Evolutionary conservation across 2,797 vertebrate genomes (phyloP).

Genomic region (Toxotes lorentzi): DNA sequence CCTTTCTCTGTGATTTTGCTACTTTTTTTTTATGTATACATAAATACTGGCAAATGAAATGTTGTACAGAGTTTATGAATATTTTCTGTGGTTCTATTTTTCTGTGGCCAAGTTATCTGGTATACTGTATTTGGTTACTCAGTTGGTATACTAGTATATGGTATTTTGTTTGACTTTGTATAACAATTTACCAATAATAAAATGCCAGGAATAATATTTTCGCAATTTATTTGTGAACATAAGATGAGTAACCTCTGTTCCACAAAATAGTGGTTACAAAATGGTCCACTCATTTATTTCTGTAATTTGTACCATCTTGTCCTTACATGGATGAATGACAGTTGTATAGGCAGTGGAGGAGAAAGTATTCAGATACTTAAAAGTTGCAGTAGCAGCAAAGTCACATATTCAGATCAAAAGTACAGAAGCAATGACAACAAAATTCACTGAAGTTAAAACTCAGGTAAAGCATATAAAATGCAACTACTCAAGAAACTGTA

Average conservation of each 20-base stretch:
- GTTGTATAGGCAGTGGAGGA: neutral
- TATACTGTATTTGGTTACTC: neutral
- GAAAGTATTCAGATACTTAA: neutral
- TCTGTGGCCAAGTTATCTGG: neutral
- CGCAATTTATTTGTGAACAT: neutral
- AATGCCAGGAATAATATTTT: neutral
- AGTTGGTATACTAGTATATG: neutral
- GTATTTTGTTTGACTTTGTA: conserved; percentile 8
- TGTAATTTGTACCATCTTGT: neutral
- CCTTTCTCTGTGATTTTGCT: neutral
- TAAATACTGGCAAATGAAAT: neutral
- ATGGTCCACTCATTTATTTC: neutral
- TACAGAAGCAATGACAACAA: no score
- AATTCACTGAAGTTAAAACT: no score
- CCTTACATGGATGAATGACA: neutral
- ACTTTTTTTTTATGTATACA: neutral
- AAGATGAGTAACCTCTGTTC: neutral
- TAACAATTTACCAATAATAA: conserved; percentile 18
- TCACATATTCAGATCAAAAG: no score
- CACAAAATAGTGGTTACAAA: no score
- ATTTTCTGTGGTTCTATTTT: neutral
- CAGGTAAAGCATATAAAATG: neutral
- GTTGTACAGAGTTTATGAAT: neutral
- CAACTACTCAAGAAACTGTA: neutral
- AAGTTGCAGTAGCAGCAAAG: neutral